Base-by-base conservation (phyloP, 2,113 vertebrate species). In the Nyctibius bracteatus region DNA sequence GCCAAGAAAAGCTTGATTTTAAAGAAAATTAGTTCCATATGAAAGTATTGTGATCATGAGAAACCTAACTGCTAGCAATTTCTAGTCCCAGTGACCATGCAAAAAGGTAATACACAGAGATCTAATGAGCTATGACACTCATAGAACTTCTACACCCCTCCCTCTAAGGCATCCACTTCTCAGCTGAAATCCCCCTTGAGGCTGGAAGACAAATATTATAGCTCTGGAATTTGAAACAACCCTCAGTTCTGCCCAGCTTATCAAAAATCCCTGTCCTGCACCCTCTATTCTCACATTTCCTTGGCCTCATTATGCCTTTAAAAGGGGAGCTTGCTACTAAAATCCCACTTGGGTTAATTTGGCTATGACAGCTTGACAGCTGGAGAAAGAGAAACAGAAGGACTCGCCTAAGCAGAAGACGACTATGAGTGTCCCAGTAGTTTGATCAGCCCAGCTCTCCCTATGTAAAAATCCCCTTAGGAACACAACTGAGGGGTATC, bases 31-130 rank as follows among this genome's bases (percentile, higher is more conserved):
- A 1, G 6, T 55, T 94, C 31, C 9, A 75, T 61, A 43, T 30
- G 12, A 47, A 75, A 65, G 27, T 35, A 23, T 87, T n/a, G 35
- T 59, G n/a, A 44, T 68, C 35, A 59, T 30, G 20, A 47, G 44
- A 71, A 37, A 77, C 9, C 13, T 65, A 61, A 68, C 22, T 27
- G 13, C 39, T 58, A 92, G 8, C 44, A 86, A 58, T 65, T 49
- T 22, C 25, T 39, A 89, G 55, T 71, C 27, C 23, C 35, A 47
- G 23, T 54, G 33, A 61, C 63, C 33, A 84, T 5, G 27, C 9
- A 54, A 54, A 86, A 78, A 97, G 15, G 51, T 83, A 94, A 90
- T 41, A 91, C 15, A 71, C 35, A 89, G 82, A 94, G 28, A 90
- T 33, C 46, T 96, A 92, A 57, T 41, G 49, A 85, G 52, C 51